Percentiles rank a stretch among this genome's conserved stretches.
Evolutionary conservation across 2,888 invertebrate species (phyloP).

Genomic region (Cerastis rubricosa): DNA sequence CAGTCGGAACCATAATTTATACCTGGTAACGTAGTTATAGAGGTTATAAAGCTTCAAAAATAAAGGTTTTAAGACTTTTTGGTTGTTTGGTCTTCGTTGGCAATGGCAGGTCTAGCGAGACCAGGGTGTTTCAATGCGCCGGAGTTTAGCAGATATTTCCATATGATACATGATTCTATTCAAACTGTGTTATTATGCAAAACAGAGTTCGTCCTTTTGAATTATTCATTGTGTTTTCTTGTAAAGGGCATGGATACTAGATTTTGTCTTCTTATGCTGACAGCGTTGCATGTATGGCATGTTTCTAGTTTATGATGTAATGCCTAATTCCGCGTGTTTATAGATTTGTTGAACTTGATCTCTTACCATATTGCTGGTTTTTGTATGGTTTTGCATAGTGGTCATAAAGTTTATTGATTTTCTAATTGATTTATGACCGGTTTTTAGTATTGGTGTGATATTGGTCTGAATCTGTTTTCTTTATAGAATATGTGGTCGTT

Average conservation of each 20-base stretch:
- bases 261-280: constrained; percentile 39
- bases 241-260: constrained; percentile 39
- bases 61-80: constrained; percentile 38
- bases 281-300: constrained; percentile 27
- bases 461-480: background rate
- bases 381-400: constrained; percentile 1
- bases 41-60: constrained; percentile 4
- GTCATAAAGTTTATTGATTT: background rate
- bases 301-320: constrained; percentile 34
- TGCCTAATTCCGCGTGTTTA: constrained; percentile 13
- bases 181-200: constrained; percentile 64
- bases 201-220: constrained; percentile 55
- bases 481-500: background rate
- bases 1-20: background rate
- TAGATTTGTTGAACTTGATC: constrained; percentile 12
- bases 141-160: constrained; percentile 42
- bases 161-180: constrained; percentile 64
- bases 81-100: constrained; percentile 25
- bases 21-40: background rate
- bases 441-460: background rate
- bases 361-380: constrained; percentile 1
- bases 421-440: background rate
- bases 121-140: constrained; percentile 32
- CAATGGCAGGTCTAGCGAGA: background rate
- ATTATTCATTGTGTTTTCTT: constrained; percentile 58